Base-by-base conservation (phyloP, 2,888 invertebrate species). In the Pachycephus smyrnensis region DNA sequence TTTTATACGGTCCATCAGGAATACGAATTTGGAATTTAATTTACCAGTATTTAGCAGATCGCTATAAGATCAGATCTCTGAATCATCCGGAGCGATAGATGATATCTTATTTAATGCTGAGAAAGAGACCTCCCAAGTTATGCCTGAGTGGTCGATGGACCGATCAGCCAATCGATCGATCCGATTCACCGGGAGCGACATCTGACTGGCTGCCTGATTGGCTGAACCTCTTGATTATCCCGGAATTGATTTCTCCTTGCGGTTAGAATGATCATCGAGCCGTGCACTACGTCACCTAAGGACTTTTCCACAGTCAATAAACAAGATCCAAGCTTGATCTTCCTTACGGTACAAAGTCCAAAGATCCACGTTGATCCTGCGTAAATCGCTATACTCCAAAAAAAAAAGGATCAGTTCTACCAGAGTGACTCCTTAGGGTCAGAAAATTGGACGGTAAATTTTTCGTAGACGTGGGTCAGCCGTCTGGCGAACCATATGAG, bases 351-450 rank as follows among this genome's bases (percentile, higher is more conserved):
- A 55, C 55, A 23, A 55, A 55, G 9, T 23, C 55, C 9, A 55
- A 55, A 55, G 40, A 55, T 9, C 15, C 12, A 40, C 3, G 15
- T 40, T 55, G 55, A 15, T 55, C 31, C 40, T 32, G 23, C 33
- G 75, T 68, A 33, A 33, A 31, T 37, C 75, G 30, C n/a, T 68
- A 31, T 68, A 40, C n/a, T 74, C 37, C 31, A 68, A 31, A 77
- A 75, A 75, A 76, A 6, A 35, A 37, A 78, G 15, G 73, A 75
- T 75, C 71, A 76, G 37, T 76, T 73, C 68, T 77, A 80, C 77
- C 77, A 80, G 78, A 79, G 80, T 82, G 76, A 82, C 80, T 80
- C 69, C 77, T 80, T 78, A 78, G 77, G 80, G 80, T 80, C 79
- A 80, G 75, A 75, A 78, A 79, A 79, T 79, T 78, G 77, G 76